These are phyloP conservation scores for Chionomys nivalis DNA, from an alignment of 2,113 vertebrate genomes.

Conservation along the genomic window DNA sequence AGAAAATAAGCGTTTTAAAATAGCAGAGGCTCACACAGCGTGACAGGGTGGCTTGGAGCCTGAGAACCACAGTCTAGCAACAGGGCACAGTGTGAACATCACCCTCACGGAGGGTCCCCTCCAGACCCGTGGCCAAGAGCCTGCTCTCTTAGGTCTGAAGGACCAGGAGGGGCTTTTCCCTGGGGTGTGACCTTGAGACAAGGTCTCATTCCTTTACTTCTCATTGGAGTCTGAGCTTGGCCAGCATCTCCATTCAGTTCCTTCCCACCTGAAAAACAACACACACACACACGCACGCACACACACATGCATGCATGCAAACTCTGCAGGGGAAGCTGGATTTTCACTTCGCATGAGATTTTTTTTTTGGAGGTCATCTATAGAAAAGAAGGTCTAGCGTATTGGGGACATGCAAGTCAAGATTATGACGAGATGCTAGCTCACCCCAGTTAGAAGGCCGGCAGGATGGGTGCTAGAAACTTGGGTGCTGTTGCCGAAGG, in stretches of 20 bases:
- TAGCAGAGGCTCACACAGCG: slow-evolving; percentile 63
- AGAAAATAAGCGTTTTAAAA: slow-evolving; percentile 74
- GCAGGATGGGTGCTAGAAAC: not conserved
- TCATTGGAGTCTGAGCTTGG: not conserved
- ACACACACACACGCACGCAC: no score
- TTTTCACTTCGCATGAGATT: not conserved
- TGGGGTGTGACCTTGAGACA: not conserved
- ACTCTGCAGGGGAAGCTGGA: rapidly evolving
- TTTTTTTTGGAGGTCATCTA: not conserved
- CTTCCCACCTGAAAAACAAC: no score
- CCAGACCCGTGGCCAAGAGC: not conserved
- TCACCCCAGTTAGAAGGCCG: not conserved
- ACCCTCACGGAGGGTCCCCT: rapidly evolving
- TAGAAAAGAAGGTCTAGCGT: not conserved
- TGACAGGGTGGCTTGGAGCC: slow-evolving; percentile 40
- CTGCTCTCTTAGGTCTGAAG: not conserved
- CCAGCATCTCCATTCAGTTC: not conserved
- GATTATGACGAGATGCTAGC: no score
- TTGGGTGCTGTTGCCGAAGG: not conserved
- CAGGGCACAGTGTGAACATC: rapidly evolving
- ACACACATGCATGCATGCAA: no score
- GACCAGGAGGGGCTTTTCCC: not conserved
- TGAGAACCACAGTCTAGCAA: not conserved
- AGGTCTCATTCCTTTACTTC: not conserved
- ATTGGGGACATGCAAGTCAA: not conserved